Conservation (phyloP, 2,888 invertebrate genomes). For the Panopea generosa region DNA sequence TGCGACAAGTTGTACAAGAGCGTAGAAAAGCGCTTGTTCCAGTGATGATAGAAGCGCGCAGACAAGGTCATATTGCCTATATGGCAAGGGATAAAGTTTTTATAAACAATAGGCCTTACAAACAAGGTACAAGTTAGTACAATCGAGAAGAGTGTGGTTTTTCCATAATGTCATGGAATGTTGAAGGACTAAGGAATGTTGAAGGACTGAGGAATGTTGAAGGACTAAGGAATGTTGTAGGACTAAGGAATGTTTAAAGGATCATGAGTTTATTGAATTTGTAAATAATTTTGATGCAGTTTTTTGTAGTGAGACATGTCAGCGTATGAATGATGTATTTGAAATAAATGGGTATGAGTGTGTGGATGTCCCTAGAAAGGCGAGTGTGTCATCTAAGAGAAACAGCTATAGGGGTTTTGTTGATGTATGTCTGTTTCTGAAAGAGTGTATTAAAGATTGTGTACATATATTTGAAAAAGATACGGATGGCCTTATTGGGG, state of each 20-base stretch:
- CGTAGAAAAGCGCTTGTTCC: constrained; percentile 7
- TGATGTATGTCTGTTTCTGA: constrained; percentile 17
- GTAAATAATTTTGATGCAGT: constrained; percentile 16
- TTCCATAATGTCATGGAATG: constrained; percentile 19
- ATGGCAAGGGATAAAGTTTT: constrained; percentile 18
- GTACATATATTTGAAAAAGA: constrained; percentile 2
- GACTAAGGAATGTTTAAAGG: constrained; percentile 15
- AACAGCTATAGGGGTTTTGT: constrained; percentile 11
- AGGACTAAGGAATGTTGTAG: constrained; percentile 19
- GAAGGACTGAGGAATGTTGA: constrained; percentile 16
- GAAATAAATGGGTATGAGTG: constrained; percentile 19
- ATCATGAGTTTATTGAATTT: constrained; percentile 21
- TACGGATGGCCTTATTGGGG: constrained; percentile 12
- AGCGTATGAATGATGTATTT: constrained; percentile 11
- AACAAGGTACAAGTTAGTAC: neutral
- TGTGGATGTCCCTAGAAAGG: constrained; percentile 13
- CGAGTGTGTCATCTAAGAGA: neutral
- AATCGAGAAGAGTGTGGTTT: constrained; percentile 23
- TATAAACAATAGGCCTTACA: constrained; percentile 17
- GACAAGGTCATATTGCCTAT: neutral
- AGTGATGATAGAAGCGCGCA: constrained; percentile 3
- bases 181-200: constrained; percentile 23
- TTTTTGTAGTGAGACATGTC: constrained; percentile 29
- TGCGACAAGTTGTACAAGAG: constrained; percentile 7
- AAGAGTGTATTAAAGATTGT: constrained; percentile 2